These are phyloP conservation scores for Lasioglossum figueresi DNA, from an alignment of 2,888 invertebrate genomes.

Conservation along the genomic window DNA sequence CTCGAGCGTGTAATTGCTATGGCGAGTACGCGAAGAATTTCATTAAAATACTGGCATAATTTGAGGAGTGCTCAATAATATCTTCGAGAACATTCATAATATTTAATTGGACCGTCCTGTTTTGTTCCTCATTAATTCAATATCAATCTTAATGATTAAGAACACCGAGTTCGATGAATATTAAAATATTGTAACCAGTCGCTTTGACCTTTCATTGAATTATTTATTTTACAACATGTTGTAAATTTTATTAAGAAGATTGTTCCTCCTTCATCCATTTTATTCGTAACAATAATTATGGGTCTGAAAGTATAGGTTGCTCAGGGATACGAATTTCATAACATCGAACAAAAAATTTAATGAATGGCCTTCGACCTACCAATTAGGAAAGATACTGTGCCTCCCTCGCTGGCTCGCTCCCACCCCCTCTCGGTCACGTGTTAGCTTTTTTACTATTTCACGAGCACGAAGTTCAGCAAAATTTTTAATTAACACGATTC, in stretches of 20 bases:
- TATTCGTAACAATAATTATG: no score
- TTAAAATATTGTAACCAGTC: not conserved
- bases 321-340: conserved; percentile 1
- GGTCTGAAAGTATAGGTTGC: not conserved
- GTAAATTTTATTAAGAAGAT: not conserved
- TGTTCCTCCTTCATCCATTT: not conserved
- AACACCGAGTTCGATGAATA: not conserved
- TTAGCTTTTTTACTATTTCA: not conserved
- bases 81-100: not conserved
- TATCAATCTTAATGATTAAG: not conserved
- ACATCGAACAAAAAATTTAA: conserved; percentile 9
- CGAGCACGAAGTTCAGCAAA: not conserved
- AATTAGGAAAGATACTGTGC: conserved; percentile 2
- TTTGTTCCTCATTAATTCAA: not conserved
- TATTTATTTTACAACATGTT: not conserved
- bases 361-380: not conserved
- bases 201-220: not conserved
- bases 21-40: not conserved
- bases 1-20: not conserved
- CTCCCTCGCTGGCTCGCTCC: not conserved
- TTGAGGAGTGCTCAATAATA: not conserved
- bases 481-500: conserved; percentile 16
- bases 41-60: not conserved
- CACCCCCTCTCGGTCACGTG: not conserved
- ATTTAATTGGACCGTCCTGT: not conserved